These are phyloP conservation scores for Chorisops tibialis DNA, from an alignment of 2,888 invertebrate species.

Conservation along the genomic window DNA sequence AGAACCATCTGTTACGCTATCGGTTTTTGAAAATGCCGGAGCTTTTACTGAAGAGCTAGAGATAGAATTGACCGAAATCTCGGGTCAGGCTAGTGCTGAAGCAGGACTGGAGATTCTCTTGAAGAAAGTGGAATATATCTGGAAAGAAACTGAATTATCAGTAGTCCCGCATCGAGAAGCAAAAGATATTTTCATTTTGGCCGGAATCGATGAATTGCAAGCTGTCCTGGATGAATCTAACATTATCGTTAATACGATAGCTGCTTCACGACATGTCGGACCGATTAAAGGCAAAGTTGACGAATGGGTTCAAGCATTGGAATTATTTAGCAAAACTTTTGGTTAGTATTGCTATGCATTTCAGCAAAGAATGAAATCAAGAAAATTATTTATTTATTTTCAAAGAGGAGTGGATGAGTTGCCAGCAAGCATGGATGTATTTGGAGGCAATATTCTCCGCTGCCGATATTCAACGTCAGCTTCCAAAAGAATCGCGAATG, in stretches of 20 bases:
- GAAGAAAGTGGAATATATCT: slow-evolving; percentile 79
- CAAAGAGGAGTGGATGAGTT: slow-evolving; percentile 81
- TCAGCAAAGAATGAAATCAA: not conserved
- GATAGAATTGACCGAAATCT: slow-evolving; percentile 76
- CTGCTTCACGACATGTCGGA: slow-evolving; percentile 80
- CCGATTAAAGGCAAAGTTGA: slow-evolving; percentile 79
- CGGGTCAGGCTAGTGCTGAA: slow-evolving; percentile 85
- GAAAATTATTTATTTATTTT: not conserved
- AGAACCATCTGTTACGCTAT: slow-evolving; percentile 65
- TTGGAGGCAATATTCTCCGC: slow-evolving; percentile 93
- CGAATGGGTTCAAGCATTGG: slow-evolving; percentile 74
- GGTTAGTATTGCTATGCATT: slow-evolving; percentile 53
- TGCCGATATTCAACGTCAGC: slow-evolving; percentile 88
- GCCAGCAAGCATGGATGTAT: slow-evolving; percentile 92
- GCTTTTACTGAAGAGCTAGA: slow-evolving; percentile 64
- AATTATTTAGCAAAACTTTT: slow-evolving; percentile 77
- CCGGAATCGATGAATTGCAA: slow-evolving; percentile 81
- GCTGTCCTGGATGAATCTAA: slow-evolving; percentile 78
- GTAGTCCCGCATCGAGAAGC: slow-evolving; percentile 76
- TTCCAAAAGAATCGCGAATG: slow-evolving; percentile 85
- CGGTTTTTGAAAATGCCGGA: slow-evolving; percentile 66
- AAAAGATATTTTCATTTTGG: slow-evolving; percentile 79
- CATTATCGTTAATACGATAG: slow-evolving; percentile 81
- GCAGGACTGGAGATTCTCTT: slow-evolving; percentile 75
- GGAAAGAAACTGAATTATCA: slow-evolving; percentile 76